Evolutionary conservation across 2,888 invertebrate species (phyloP).

Genomic region (Pseudoips prasinana): DNA sequence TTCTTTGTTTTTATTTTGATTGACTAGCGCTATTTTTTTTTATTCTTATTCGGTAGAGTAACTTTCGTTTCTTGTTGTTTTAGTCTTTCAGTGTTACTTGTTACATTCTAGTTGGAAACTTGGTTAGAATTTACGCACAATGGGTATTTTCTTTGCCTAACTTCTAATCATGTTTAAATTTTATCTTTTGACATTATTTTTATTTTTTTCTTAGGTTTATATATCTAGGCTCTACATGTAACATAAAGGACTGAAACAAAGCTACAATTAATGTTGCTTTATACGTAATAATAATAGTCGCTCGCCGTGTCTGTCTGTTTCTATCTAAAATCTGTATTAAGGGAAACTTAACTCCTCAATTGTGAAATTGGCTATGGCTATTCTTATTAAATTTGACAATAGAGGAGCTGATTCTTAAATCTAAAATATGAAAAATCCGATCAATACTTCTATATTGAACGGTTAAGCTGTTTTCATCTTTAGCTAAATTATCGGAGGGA

Average conservation of each 20-base stretch:
- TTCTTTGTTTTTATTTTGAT: constrained; percentile 31
- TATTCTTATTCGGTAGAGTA: constrained; percentile 25
- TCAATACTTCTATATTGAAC: too few relatives aligned
- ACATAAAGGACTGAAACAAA: constrained; percentile 55
- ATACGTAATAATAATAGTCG: too few relatives aligned
- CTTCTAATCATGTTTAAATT: constrained; percentile 50
- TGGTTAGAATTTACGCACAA: constrained; percentile 44
- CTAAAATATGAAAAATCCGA: too few relatives aligned
- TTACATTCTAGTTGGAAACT: constrained; percentile 35
- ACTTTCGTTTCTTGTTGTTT: constrained; percentile 37
- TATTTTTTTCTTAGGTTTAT: constrained; percentile 51
- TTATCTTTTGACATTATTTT: constrained; percentile 62
- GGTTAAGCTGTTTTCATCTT: too few relatives aligned
- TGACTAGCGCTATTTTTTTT: constrained; percentile 32
- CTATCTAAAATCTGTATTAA: too few relatives aligned
- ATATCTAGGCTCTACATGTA: constrained; percentile 34
- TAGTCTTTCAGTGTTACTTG: constrained; percentile 43
- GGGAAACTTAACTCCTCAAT: too few relatives aligned
- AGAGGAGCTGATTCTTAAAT: too few relatives aligned
- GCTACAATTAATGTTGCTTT: constrained; percentile 45
- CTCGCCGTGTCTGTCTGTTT: too few relatives aligned
- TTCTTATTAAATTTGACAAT: too few relatives aligned
- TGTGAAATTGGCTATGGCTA: too few relatives aligned
- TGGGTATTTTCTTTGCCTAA: constrained; percentile 7
- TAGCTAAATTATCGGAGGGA: too few relatives aligned